These are phyloP conservation scores for Drosophila neutralis DNA, from an alignment of 2,888 invertebrate genomes.

Conservation along the genomic window DNA sequence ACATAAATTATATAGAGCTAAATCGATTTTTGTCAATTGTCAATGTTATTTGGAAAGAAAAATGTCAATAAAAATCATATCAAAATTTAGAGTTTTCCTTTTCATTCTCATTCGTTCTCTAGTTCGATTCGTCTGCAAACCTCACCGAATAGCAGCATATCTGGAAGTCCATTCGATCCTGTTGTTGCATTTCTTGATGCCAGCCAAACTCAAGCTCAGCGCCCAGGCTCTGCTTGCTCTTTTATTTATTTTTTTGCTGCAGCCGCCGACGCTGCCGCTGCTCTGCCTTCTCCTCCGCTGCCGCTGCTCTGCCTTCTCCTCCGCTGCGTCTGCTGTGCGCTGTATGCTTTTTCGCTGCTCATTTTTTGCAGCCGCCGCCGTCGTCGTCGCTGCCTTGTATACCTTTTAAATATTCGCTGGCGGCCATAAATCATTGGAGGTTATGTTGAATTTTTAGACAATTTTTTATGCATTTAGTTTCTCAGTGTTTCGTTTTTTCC, in stretches of 20 bases:
- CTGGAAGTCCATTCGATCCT: slow-evolving; percentile 6
- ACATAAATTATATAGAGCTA: not conserved
- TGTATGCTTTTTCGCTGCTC: slow-evolving; percentile 22
- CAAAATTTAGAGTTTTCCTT: not conserved
- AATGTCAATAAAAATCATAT: not conserved
- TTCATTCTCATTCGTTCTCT: not conserved
- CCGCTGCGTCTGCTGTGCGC: slow-evolving; percentile 4
- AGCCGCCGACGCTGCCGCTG: slow-evolving; percentile 8
- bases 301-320: slow-evolving; percentile 4
- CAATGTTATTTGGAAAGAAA: not conserved
- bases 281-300: too few species aligned
- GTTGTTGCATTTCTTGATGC: slow-evolving; percentile 15
- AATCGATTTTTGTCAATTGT: not conserved
- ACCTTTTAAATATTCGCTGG: slow-evolving; percentile 82
- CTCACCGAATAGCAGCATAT: not conserved
- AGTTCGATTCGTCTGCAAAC: not conserved
- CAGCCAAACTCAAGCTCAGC: slow-evolving; percentile 18
- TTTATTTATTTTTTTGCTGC: slow-evolving; percentile 16
- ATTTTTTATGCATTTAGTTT: slow-evolving; percentile 70
- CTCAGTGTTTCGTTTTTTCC: slow-evolving; percentile 13
- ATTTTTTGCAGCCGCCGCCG: slow-evolving; percentile 14
- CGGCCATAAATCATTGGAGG: slow-evolving; percentile 83
- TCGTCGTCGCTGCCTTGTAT: slow-evolving; percentile 49
- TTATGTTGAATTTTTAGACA: slow-evolving; percentile 83
- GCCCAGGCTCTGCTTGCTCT: slow-evolving; percentile 13